Evolutionary conservation across 2,113 vertebrate species (phyloP).

Genomic region (Gadus macrocephalus): DNA sequence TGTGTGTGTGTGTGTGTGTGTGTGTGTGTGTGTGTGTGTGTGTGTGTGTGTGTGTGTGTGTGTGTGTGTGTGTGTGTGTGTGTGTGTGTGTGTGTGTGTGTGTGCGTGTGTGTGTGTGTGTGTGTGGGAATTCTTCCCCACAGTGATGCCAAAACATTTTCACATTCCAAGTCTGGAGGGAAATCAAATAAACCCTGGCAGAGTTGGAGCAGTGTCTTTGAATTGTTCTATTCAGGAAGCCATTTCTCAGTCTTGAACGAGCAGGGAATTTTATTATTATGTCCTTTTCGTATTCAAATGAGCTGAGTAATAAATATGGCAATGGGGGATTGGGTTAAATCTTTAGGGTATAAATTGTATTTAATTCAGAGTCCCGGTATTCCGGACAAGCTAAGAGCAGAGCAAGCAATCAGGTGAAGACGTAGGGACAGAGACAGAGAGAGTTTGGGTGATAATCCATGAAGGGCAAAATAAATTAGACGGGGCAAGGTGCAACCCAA

Average conservation of each 20-base stretch:
- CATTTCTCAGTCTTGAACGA: background rate
- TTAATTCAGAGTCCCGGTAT: background rate
- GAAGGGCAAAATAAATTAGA: conserved; percentile 16
- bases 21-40: too few relatives aligned
- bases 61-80: too few relatives aligned
- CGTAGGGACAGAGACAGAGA: conserved; percentile 7
- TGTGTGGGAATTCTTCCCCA: conserved; percentile 10
- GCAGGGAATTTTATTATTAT: background rate
- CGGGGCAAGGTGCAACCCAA: background rate
- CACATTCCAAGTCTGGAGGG: conserved; percentile 22
- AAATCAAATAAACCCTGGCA: conserved; percentile 22
- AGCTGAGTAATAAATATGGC: background rate
- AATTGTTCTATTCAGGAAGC: conserved; percentile 1
- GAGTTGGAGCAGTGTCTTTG: conserved; percentile 1
- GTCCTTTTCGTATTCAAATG: background rate
- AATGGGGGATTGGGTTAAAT: background rate
- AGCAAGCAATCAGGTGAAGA: background rate
- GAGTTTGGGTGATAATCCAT: conserved; percentile 11
- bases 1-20: too few relatives aligned
- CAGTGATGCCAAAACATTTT: conserved; percentile 20
- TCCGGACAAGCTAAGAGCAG: background rate
- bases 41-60: too few relatives aligned
- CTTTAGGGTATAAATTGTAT: background rate
- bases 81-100: too few relatives aligned
- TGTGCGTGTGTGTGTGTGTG: background rate